These are phyloP conservation scores for Cyclophora punctaria DNA, from an alignment of 2,888 invertebrate genomes.

Conservation along the genomic window DNA sequence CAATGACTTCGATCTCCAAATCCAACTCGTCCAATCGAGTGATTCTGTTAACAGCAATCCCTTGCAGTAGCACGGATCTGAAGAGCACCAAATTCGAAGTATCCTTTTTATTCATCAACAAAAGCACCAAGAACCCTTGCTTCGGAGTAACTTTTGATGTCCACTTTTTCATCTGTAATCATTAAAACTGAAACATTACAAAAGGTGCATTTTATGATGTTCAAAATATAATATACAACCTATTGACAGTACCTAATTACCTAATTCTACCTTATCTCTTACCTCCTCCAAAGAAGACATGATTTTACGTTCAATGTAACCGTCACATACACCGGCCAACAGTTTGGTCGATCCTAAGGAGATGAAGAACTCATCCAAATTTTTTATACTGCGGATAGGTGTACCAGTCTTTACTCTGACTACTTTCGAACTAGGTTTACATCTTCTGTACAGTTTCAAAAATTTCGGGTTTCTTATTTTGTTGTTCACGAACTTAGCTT, in stretches of 20 bases:
- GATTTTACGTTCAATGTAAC: constrained; percentile 36
- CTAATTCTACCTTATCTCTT: constrained; percentile 4
- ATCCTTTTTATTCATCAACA: constrained; percentile 57
- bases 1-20: constrained; percentile 65
- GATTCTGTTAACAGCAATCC: constrained; percentile 60
- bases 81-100: constrained; percentile 47
- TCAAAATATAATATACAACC: too few relatives aligned
- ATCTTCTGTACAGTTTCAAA: constrained; percentile 44
- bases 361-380: constrained; percentile 54
- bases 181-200: background rate
- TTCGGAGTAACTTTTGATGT: constrained; percentile 45
- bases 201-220: background rate
- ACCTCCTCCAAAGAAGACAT: constrained; percentile 46
- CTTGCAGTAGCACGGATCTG: constrained; percentile 50
- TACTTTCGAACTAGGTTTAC: constrained; percentile 44
- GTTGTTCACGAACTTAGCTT: constrained; percentile 1
- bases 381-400: constrained; percentile 40
- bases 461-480: constrained; percentile 27
- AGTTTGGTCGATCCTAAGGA: constrained; percentile 40
- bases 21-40: constrained; percentile 53
- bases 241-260: too few relatives aligned
- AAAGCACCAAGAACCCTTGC: constrained; percentile 51
- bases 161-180: constrained; percentile 55
- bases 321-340: constrained; percentile 43
- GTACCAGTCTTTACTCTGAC: constrained; percentile 27